phyloP scores from a whole-genome alignment of 2,113 vertebrate species.

The Aix galericulata region DNA sequence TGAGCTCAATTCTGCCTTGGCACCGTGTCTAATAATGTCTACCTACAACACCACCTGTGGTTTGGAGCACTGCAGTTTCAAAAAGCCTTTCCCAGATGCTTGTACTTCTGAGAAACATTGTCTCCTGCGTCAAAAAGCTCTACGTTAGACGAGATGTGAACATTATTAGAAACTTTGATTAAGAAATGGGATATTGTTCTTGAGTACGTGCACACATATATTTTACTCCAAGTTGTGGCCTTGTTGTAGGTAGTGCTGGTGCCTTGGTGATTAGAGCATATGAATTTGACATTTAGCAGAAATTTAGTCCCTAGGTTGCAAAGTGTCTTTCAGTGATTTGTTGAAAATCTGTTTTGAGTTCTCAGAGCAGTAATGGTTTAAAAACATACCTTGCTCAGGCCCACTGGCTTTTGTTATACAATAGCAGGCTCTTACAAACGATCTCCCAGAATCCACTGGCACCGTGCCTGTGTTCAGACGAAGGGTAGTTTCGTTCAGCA shows the following conservation, averaged over 20 bases:
- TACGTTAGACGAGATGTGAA: neutral
- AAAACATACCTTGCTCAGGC: conserved; percentile 34
- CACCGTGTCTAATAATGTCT: neutral
- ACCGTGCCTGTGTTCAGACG: neutral
- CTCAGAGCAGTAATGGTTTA: conserved; percentile 40
- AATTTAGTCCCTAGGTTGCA: neutral
- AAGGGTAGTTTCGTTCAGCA: neutral
- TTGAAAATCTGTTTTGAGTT: conserved; percentile 66
- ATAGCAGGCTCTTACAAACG: conserved; percentile 10
- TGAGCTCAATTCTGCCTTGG: neutral
- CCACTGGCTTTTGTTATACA: conserved; percentile 50
- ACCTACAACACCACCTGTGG: conserved; percentile 18
- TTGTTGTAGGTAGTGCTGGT: neutral
- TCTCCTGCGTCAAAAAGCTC: neutral
- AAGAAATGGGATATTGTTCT: conserved; percentile 9
- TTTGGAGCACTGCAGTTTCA: conserved; percentile 7
- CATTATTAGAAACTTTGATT: neutral
- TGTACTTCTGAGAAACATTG: neutral
- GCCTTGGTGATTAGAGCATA: neutral
- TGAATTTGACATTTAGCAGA: neutral
- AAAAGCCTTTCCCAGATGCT: conserved; percentile 41
- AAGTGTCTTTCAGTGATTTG: conserved; percentile 37
- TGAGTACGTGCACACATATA: neutral
- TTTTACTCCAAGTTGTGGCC: neutral
- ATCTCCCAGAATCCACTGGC: conserved; percentile 56